Conservation (phyloP, 2,888 invertebrate species). For the Hypercompe scribonia region DNA sequence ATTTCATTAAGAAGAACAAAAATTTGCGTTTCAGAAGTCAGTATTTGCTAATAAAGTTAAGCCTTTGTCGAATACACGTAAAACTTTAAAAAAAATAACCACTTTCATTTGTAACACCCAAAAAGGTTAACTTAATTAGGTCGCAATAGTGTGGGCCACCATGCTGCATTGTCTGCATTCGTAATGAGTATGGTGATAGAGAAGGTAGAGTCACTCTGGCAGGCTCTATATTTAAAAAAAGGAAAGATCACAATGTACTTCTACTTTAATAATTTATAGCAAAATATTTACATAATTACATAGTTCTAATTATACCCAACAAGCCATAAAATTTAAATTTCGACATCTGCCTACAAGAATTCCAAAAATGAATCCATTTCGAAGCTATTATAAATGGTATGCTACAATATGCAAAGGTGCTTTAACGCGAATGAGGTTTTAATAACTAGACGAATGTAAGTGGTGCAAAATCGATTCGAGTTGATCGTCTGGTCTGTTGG, state of each 20-base stretch:
- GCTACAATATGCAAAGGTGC: constrained; percentile 26
- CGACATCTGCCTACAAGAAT: constrained; percentile 11
- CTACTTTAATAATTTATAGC: background rate
- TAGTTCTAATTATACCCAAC: constrained; percentile 5
- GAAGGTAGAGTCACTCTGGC: too few relatives aligned
- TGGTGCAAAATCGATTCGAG: constrained; percentile 57
- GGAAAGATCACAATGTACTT: background rate
- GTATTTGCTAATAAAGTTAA: background rate
- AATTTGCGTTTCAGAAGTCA: too few relatives aligned
- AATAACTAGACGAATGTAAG: constrained; percentile 59
- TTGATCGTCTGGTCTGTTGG: constrained; percentile 61
- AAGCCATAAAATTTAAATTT: constrained; percentile 8
- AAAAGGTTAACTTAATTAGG: too few relatives aligned
- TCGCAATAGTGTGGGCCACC: too few relatives aligned
- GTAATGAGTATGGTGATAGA: too few relatives aligned
- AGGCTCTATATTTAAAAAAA: too few relatives aligned
- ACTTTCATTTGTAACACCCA: background rate
- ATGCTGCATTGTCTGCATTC: too few relatives aligned
- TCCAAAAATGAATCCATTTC: constrained; percentile 7
- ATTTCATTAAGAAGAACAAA: too few relatives aligned
- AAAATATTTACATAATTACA: constrained; percentile 5
- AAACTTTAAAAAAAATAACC: background rate
- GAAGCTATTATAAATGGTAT: constrained; percentile 10
- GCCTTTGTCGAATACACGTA: background rate
- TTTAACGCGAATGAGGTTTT: constrained; percentile 51